A percentile compares a stretch with the other conserved stretches of the same genome.
Evolutionary conservation across 2,888 invertebrate species (phyloP).

Genomic region (Amphipyra berbera): DNA sequence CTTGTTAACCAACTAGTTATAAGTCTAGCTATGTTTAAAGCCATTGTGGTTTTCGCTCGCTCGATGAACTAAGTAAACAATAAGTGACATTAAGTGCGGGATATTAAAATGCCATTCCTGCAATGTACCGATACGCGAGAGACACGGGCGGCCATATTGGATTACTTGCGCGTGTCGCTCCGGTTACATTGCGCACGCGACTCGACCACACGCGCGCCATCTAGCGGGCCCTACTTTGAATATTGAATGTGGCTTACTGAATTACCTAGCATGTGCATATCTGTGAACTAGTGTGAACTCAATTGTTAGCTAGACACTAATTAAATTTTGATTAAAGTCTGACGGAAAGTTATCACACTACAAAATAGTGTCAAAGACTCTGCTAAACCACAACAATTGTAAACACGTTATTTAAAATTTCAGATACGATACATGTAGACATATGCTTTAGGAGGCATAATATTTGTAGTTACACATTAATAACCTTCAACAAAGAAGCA

Average conservation of each 20-base stretch:
- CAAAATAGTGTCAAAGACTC: background rate
- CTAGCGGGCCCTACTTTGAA: conserved; percentile 74
- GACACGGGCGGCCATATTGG: conserved; percentile 85
- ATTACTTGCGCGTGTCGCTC: conserved; percentile 89
- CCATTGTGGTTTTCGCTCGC: conserved; percentile 75
- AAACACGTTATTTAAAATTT: too few relatives aligned
- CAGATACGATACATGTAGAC: too few relatives aligned
- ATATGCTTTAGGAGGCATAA: too few relatives aligned
- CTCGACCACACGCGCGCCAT: conserved; percentile 89
- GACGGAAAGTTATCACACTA: background rate
- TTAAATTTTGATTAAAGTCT: conserved; percentile 25
- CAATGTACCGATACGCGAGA: conserved; percentile 84
- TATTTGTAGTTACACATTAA: too few relatives aligned
- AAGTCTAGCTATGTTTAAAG: conserved; percentile 40
- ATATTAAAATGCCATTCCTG: conserved; percentile 88
- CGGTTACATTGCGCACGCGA: conserved; percentile 88
- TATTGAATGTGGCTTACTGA: conserved; percentile 72
- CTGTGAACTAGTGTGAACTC: conserved; percentile 62
- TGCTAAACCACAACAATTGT: too few relatives aligned
- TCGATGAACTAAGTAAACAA: conserved; percentile 85
- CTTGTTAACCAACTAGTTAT: conserved; percentile 26
- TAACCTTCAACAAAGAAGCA: too few relatives aligned
- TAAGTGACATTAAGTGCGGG: conserved; percentile 85
- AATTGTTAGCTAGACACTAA: conserved; percentile 53
- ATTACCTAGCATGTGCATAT: conserved; percentile 61